These are phyloP conservation scores for Chionoecetes opilio DNA, from an alignment of 1,140 invertebrate genomes.

Conservation along the genomic window DNA sequence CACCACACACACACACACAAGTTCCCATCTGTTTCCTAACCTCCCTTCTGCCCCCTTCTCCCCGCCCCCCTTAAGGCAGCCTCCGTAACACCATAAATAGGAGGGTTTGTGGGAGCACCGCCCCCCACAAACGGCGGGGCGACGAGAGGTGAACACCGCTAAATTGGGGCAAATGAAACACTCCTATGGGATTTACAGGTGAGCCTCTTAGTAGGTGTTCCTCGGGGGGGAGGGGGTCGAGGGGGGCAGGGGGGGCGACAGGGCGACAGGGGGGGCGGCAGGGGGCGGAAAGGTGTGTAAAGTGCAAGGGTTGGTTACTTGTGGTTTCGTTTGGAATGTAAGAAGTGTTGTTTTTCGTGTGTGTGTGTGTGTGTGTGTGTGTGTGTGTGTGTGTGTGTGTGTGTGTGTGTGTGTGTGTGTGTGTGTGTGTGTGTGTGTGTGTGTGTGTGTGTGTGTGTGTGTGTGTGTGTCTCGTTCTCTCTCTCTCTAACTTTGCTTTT, in stretches of 20 bases:
- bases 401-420: no score
- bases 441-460: no score
- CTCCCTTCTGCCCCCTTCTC: neutral
- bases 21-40: neutral
- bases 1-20: no score
- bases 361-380: no score
- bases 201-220: neutral
- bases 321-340: neutral
- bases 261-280: neutral
- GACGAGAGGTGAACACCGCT: neutral
- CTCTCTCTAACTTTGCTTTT: constrained; percentile 58
- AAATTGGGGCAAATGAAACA: constrained; percentile 4
- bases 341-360: no score
- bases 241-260: neutral
- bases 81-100: neutral
- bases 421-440: no score
- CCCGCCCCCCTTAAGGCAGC: neutral
- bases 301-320: neutral
- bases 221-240: neutral
- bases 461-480: constrained; percentile 11
- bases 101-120: neutral
- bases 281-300: neutral
- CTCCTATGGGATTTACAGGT: neutral
- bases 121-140: neutral
- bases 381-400: no score